Evolutionary conservation across 2,888 invertebrate species (phyloP), one percentile per base, ranked within the genome.

Genomic region (Carpatolechia fugitivella): DNA sequence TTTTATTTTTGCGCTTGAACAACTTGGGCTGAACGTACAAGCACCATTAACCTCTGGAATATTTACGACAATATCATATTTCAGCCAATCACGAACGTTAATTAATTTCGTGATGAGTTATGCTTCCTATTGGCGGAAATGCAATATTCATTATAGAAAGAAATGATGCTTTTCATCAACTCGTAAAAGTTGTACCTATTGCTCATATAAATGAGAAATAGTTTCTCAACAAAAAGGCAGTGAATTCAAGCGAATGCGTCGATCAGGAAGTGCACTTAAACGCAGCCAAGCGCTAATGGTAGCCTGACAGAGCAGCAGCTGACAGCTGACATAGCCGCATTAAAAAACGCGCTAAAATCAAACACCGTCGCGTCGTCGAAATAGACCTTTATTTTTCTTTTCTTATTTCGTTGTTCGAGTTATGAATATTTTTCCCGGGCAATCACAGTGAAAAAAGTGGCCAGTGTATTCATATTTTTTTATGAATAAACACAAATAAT

Each of bases 291-390:
- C 56, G 52, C 46, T 57, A 60, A 60, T 57, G 60, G 57, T 52
- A 1, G 3, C 16, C 7, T 38, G 35, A 35, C 35, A n/a, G 35
- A 4, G 11, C 31, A n/a, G n/a, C n/a, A n/a, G n/a, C 24, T 24
- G 40, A 30, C 50, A 55, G 50, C 35, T 59, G 55, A 54, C 48
- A 54, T 57, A 55, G 48, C 57, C 47, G 41, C 50, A 51, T 40
- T 40, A 57, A 59, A 59, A 57, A 56, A 50, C 55, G 55, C 62
- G 60, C 59, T 52, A 60, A 62, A 60, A 60, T 62, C 58, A 59
- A 62, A 58, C 58, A 55, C 10, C 24, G n/a, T n/a, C n/a, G n/a
- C n/a, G n/a, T n/a, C n/a, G n/a, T n/a, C n/a, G n/a, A n/a, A n/a
- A 24, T 6, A 24, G 24, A 24, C 24, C 24, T n/a, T n/a, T n/a